phyloP scores from a whole-genome alignment of 37 sponge, comb jelly and placozoan genomes.

The Aplysina aerophoba region DNA sequence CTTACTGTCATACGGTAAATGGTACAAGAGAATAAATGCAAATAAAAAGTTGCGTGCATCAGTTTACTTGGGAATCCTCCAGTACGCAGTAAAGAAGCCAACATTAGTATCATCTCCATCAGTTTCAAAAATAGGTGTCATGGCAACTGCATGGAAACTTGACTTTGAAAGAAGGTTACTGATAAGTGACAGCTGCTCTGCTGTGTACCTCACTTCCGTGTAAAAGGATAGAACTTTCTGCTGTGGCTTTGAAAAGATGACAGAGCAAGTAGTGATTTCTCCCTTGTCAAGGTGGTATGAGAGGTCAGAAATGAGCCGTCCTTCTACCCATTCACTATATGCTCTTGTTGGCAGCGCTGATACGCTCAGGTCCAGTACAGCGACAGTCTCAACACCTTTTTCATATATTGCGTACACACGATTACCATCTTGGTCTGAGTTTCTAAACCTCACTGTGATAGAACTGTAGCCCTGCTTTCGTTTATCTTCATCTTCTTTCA shows the following conservation, averaged over 20 bases:
- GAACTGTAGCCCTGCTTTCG: neutral
- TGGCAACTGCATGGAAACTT: neutral
- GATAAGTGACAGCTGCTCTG: neutral
- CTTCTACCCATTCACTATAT: neutral
- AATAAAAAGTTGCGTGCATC: too few relatives aligned
- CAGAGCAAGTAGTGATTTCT: neutral
- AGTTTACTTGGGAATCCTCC: neutral
- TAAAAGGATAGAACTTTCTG: neutral
- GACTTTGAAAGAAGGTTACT: neutral
- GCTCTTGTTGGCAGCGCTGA: neutral
- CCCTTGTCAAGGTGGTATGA: neutral
- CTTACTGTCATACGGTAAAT: too few relatives aligned
- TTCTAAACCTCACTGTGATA: neutral
- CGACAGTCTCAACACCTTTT: neutral
- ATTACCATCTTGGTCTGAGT: neutral
- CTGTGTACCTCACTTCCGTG: neutral
- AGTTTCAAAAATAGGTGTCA: neutral
- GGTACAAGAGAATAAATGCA: too few relatives aligned
- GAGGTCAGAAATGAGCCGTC: neutral
- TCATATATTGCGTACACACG: constrained; percentile 13
- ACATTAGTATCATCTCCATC: too few relatives aligned
- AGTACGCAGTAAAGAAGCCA: constrained; percentile 14
- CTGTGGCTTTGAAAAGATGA: neutral
- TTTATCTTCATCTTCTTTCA: neutral
- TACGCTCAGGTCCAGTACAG: neutral